Evolutionary conservation across 2,113 vertebrate genomes (phyloP).

Genomic region (Sinocyclocheilus rhinocerous): DNA sequence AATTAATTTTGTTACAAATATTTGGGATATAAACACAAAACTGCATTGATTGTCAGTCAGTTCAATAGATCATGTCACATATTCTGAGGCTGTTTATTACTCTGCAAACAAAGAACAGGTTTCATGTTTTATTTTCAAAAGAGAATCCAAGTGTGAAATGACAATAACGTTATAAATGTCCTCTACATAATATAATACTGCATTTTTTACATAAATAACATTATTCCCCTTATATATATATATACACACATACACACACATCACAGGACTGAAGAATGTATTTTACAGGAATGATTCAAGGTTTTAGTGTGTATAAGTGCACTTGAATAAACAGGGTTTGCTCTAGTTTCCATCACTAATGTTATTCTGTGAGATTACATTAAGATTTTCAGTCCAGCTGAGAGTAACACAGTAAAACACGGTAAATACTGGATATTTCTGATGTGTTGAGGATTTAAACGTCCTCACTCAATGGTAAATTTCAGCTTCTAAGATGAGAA

Average conservation of each 20-base stretch:
- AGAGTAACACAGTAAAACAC: neutral
- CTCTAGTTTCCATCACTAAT: neutral
- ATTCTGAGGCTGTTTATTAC: neutral
- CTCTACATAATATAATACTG: neutral
- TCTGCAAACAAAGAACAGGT: neutral
- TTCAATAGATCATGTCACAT: neutral
- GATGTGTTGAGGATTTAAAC: neutral
- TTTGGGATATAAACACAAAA: neutral
- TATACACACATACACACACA: neutral
- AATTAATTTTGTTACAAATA: neutral
- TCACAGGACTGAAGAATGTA: neutral
- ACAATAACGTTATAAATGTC: neutral
- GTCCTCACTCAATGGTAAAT: neutral
- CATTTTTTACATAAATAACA: neutral
- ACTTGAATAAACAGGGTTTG: neutral
- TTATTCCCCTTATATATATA: neutral
- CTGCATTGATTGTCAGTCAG: neutral
- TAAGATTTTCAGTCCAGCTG: neutral
- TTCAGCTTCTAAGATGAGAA: neutral
- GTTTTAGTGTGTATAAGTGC: neutral
- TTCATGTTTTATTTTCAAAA: neutral
- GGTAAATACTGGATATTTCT: neutral
- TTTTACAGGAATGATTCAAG: neutral
- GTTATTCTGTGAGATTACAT: neutral
- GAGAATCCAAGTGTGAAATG: neutral